phyloP scores from a whole-genome alignment of 2,113 vertebrate species.

The Xiphophorus couchianus region DNA sequence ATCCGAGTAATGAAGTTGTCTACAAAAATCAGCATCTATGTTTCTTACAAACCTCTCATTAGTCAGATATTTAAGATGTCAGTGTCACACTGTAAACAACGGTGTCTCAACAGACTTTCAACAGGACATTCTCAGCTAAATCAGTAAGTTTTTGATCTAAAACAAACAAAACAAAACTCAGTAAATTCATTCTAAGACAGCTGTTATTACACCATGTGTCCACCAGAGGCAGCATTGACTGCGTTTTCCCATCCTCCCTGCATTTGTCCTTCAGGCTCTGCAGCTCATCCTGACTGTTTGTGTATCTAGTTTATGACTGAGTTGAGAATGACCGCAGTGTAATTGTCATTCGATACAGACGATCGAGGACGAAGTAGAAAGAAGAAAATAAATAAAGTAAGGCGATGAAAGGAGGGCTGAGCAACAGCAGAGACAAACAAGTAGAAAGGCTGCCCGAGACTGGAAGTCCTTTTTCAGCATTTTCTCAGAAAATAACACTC shows the following conservation, averaged over 20 bases:
- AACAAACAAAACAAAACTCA: background rate
- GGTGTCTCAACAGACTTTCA: constrained; percentile 6
- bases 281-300: constrained; percentile 20
- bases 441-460: background rate
- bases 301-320: constrained; percentile 22
- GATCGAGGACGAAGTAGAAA: constrained; percentile 14
- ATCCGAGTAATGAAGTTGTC: background rate
- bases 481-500: background rate
- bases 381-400: background rate
- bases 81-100: constrained; percentile 7
- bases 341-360: constrained; percentile 46
- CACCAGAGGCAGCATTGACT: constrained; percentile 61
- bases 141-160: constrained; percentile 24
- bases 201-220: constrained; percentile 3
- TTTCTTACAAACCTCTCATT: constrained; percentile 1
- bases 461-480: background rate
- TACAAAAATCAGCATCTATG: background rate
- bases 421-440: background rate
- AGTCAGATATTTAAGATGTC: background rate
- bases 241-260: constrained; percentile 11
- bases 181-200: background rate
- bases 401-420: background rate
- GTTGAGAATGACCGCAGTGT: constrained; percentile 20
- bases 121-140: constrained; percentile 14
- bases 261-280: constrained; percentile 22